These are phyloP conservation scores for Podarcis cretensis DNA, from an alignment of 2,113 vertebrate genomes.

Conservation along the genomic window DNA sequence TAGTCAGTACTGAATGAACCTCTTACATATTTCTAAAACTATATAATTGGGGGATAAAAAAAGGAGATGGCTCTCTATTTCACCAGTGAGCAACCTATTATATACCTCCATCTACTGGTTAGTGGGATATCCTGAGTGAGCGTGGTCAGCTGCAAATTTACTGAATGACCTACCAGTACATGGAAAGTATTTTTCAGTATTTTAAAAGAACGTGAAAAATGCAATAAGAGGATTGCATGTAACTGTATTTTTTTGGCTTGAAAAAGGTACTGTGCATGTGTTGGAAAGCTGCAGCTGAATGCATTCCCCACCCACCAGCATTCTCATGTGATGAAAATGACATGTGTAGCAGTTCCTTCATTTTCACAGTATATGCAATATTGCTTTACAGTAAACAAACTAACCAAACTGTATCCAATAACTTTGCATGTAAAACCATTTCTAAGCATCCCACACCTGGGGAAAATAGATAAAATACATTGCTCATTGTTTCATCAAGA, in stretches of 20 bases:
- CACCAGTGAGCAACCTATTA: neutral
- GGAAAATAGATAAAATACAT: neutral
- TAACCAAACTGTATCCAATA: neutral
- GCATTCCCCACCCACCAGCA: neutral
- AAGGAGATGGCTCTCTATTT: neutral
- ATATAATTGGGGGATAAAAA: neutral
- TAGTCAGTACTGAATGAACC: neutral
- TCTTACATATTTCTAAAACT: neutral
- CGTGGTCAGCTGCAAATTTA: neutral
- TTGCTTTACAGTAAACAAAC: neutral
- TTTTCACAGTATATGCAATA: neutral
- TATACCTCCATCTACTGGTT: neutral
- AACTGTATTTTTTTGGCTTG: neutral
- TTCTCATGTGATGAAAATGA: neutral
- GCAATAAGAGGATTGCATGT: neutral
- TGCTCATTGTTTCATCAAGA: neutral
- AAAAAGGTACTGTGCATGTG: neutral
- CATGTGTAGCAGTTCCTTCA: neutral
- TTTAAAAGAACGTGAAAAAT: no score
- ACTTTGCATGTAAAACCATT: neutral
- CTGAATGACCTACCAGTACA: neutral
- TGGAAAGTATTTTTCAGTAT: neutral
- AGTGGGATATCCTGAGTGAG: neutral
- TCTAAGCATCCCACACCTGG: neutral
- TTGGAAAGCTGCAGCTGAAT: neutral